Conservation (phyloP, 2,888 invertebrate species). For the Ophion costatus region DNA sequence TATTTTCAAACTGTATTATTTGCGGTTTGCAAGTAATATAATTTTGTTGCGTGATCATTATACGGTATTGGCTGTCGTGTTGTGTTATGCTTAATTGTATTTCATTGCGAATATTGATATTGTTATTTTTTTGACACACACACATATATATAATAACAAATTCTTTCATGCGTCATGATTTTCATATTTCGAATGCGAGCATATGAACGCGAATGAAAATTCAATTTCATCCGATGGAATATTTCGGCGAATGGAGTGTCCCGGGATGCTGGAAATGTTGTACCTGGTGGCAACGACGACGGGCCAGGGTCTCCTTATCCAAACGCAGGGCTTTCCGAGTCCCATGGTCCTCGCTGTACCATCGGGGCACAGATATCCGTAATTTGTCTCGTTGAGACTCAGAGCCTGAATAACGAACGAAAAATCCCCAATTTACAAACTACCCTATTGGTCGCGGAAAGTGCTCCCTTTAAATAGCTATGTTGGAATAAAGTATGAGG, state of each 20-base stretch:
- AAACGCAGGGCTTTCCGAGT: constrained; percentile 88
- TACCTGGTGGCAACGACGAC: constrained; percentile 89
- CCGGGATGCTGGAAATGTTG: constrained; percentile 1
- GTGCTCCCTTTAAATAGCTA: background rate
- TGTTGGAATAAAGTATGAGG: background rate
- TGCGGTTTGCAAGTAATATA: too few relatives aligned
- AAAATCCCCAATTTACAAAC: background rate
- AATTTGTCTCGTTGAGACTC: constrained; percentile 82
- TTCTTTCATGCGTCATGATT: too few relatives aligned
- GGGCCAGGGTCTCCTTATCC: constrained; percentile 92
- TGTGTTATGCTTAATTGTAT: too few relatives aligned
- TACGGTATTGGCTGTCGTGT: too few relatives aligned
- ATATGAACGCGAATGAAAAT: background rate
- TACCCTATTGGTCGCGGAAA: background rate
- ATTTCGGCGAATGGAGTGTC: background rate
- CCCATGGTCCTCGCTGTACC: constrained; percentile 87
- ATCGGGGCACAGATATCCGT: constrained; percentile 91
- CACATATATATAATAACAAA: too few relatives aligned
- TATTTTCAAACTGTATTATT: too few relatives aligned
- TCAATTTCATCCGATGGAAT: background rate
- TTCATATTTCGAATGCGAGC: too few relatives aligned
- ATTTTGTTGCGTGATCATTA: too few relatives aligned
- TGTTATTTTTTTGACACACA: too few relatives aligned
- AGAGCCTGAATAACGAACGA: constrained; percentile 40
- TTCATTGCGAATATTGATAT: too few relatives aligned